These are phyloP conservation scores for Mythimna albipuncta DNA, from an alignment of 2,888 invertebrate genomes.

Conservation along the genomic window DNA sequence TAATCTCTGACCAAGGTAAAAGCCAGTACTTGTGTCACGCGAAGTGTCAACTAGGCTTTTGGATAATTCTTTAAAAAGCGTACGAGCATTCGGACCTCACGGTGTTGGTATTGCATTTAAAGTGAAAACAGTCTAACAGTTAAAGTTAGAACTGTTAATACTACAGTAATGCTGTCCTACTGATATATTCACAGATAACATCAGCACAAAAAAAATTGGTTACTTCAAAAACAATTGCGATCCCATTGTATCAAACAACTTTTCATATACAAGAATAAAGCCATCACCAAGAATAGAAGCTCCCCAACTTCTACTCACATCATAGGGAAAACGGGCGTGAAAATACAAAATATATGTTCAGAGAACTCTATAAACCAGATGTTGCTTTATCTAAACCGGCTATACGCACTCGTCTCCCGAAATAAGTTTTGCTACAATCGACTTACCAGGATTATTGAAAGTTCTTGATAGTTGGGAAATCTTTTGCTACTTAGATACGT, in stretches of 20 bases:
- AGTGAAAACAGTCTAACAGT: too few species aligned
- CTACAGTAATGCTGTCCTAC: neutral
- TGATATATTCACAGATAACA: neutral
- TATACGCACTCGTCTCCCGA: constrained; percentile 65
- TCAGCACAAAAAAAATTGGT: neutral
- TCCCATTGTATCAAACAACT: constrained; percentile 15
- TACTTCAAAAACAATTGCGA: constrained; percentile 1
- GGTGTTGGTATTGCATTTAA: too few species aligned
- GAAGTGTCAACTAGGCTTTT: too few species aligned
- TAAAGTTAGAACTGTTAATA: too few species aligned
- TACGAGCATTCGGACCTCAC: too few species aligned
- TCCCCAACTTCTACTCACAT: constrained; percentile 55
- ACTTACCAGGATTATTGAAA: constrained; percentile 84
- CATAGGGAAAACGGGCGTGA: constrained; percentile 53
- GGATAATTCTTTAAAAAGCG: too few species aligned
- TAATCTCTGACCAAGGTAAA: too few species aligned
- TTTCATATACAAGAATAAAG: constrained; percentile 32
- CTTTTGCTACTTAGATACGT: constrained; percentile 82
- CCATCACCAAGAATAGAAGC: constrained; percentile 40
- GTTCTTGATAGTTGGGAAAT: constrained; percentile 83
- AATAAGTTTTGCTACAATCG: constrained; percentile 80
- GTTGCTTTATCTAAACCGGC: constrained; percentile 65
- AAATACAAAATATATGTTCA: constrained; percentile 62
- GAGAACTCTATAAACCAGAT: constrained; percentile 62
- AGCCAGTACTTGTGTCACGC: too few species aligned